Evolutionary conservation across 1,140 invertebrate species (phyloP).

Genomic region (Zaprionus tsacasi): DNA sequence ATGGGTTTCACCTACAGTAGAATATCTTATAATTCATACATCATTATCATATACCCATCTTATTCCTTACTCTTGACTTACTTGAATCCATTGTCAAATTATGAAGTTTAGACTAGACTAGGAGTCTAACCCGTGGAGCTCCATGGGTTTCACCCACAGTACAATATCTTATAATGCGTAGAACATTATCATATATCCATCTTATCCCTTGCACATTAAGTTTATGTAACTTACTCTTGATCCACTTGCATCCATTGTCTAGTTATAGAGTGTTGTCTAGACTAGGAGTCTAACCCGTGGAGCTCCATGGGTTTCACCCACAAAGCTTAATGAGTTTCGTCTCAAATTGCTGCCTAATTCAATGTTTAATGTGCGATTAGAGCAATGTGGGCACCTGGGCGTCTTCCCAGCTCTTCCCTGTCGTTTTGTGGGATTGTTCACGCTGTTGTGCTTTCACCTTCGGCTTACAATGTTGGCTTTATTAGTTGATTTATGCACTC

Average conservation of each 20-base stretch:
- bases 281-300: background rate
- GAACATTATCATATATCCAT: background rate
- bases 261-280: background rate
- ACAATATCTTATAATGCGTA: background rate
- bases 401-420: background rate
- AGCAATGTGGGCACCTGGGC: background rate
- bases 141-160: too few species aligned
- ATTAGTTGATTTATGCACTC: background rate
- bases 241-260: background rate
- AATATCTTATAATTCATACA: background rate
- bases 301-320: background rate
- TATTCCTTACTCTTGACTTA: too few species aligned
- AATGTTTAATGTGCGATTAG: background rate
- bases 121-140: too few species aligned
- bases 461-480: constrained; percentile 1
- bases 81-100: too few species aligned
- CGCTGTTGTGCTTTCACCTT: background rate
- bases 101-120: too few species aligned
- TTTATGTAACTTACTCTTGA: background rate
- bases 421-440: background rate
- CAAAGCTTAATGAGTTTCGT: background rate
- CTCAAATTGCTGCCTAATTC: background rate
- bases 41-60: too few species aligned
- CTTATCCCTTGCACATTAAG: background rate
- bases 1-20: background rate